Evolutionary conservation across 2,113 vertebrate species (phyloP).

Genomic region (Sciurus niger): DNA sequence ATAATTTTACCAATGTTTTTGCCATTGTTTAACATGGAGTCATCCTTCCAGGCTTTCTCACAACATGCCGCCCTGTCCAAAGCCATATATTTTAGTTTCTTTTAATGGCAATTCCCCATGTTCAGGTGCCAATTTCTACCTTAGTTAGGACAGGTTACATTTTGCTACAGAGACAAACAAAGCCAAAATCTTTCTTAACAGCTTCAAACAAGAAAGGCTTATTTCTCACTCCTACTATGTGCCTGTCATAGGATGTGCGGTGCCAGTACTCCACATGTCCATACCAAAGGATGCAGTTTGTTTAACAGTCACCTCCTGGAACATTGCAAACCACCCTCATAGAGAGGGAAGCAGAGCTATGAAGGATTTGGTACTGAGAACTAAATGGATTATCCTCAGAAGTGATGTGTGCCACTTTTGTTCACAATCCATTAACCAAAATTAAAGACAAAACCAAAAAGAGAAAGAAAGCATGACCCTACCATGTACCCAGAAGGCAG

Average conservation of each 20-base stretch:
- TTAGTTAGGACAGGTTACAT: neutral
- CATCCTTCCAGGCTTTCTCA: neutral
- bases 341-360: neutral
- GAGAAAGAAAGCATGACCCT: neutral
- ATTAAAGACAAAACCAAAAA: neutral
- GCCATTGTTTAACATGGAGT: neutral
- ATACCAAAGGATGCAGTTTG: neutral
- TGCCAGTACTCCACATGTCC: accelerated
- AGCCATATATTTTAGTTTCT: neutral
- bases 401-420: neutral
- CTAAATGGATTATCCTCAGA: neutral
- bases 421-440: neutral
- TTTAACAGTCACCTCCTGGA: too few species aligned
- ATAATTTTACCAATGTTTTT: neutral
- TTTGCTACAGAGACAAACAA: neutral
- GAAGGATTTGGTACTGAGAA: neutral
- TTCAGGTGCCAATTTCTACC: neutral
- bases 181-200: neutral
- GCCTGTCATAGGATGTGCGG: neutral
- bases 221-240: neutral
- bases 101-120: neutral
- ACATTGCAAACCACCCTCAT: neutral
- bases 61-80: neutral
- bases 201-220: neutral
- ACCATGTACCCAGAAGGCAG: neutral